A percentile compares a stretch with the other conserved stretches of the same genome.
These are phyloP conservation scores for Echinometra lucunter DNA, from an alignment of 53 echinoderm and acorn worm species.

Conservation along the genomic window DNA sequence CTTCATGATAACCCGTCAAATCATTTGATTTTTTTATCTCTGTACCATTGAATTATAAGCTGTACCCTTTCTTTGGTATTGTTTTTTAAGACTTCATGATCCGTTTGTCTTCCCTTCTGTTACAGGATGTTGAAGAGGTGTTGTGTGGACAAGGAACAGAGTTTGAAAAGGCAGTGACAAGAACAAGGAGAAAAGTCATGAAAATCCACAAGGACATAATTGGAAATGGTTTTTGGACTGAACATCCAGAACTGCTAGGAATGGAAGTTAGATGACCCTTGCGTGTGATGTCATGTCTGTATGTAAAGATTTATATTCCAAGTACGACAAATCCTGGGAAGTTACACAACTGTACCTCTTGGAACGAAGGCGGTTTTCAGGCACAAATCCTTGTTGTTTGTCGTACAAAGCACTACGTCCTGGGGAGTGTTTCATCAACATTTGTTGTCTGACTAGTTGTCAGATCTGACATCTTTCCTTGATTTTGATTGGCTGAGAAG, in stretches of 20 bases:
- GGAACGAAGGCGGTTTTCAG: no score
- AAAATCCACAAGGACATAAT: constrained; percentile 83
- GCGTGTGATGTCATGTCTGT: background rate
- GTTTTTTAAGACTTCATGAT: background rate
- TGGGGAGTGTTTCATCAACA: no score
- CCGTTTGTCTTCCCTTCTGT: background rate
- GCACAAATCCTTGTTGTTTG: no score
- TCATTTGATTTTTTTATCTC: background rate
- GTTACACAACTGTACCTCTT: no score
- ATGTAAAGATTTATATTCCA: background rate
- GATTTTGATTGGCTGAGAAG: no score
- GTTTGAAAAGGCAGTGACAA: constrained; percentile 65
- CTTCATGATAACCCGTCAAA: background rate
- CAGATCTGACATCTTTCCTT: no score
- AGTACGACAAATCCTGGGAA: background rate
- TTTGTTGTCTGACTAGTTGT: no score
- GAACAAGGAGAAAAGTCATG: constrained; percentile 71
- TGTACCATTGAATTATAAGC: background rate
- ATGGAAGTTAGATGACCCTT: constrained; percentile 31
- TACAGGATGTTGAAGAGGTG: constrained; percentile 57
- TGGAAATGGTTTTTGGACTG: constrained; percentile 85
- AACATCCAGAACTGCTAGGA: constrained; percentile 83
- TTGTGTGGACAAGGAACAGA: constrained; percentile 70
- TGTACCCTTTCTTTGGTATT: no score
- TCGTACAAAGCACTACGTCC: no score